Evolutionary conservation across 2,113 vertebrate species (phyloP).

Genomic region (Eonycteris spelaea): DNA sequence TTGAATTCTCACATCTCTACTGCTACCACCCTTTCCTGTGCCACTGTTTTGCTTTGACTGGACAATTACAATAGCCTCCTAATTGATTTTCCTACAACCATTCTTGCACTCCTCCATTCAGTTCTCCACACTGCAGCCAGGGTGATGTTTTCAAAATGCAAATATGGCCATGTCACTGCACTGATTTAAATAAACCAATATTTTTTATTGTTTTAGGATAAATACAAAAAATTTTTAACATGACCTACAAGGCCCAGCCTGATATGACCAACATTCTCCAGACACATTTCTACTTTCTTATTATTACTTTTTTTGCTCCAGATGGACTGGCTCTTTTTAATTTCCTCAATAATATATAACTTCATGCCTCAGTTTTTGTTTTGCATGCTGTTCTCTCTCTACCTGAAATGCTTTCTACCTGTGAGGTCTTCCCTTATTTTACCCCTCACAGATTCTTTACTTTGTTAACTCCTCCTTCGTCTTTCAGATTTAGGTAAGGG

Average conservation of each 20-base stretch:
- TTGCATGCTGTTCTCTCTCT: background rate
- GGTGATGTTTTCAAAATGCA: slow-evolving; percentile 14
- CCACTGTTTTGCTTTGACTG: background rate
- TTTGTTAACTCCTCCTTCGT: background rate
- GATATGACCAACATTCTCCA: background rate
- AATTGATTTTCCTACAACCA: background rate
- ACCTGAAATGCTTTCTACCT: background rate
- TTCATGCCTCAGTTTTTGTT: background rate
- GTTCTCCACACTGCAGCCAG: background rate
- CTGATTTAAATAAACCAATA: background rate
- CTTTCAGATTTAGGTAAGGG: background rate
- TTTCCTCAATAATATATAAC: background rate
- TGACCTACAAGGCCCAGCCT: background rate
- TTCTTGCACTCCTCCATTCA: background rate
- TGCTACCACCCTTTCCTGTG: background rate
- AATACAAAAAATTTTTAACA: background rate
- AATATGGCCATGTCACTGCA: background rate
- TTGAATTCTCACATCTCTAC: background rate
- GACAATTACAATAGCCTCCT: background rate
- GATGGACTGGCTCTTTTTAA: background rate
- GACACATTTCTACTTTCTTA: background rate
- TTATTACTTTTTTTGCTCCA: background rate
- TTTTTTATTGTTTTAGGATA: background rate
- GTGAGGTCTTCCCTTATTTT: background rate
- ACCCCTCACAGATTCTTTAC: background rate